phyloP scores from a whole-genome alignment of 2,113 vertebrate genomes.

The Perca fluviatilis region DNA sequence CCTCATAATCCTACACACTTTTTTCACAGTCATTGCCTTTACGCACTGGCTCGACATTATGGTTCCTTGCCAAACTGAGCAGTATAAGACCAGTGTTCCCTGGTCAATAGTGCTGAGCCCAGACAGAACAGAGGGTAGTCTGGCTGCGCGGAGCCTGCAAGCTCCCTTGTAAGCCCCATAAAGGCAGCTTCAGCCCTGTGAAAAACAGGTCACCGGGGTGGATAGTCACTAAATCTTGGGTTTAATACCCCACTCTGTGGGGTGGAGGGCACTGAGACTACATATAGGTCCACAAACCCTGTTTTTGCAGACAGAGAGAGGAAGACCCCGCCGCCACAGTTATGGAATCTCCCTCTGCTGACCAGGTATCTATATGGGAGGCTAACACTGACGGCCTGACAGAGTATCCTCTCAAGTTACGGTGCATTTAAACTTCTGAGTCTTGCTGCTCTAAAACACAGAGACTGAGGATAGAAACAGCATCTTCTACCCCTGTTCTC shows the following conservation, averaged over 20 bases:
- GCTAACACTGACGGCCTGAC: conserved; percentile 8
- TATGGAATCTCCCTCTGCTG: conserved; percentile 41
- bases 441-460: conserved; percentile 17
- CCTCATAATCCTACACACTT: background rate
- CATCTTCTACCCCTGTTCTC: conserved; percentile 39
- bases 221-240: conserved; percentile 73
- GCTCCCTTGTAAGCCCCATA: conserved; percentile 64
- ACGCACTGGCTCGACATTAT: conserved; percentile 5
- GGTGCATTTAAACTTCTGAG: conserved; percentile 36
- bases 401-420: conserved; percentile 45
- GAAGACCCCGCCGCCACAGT: conserved; percentile 34
- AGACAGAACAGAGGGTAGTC: conserved; percentile 69
- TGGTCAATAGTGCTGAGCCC: conserved; percentile 70
- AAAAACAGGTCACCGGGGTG: conserved; percentile 69
- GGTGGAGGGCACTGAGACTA: conserved; percentile 64
- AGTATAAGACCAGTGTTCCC: conserved; percentile 65
- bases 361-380: conserved; percentile 29
- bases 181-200: conserved; percentile 56
- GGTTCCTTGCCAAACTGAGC: conserved; percentile 54
- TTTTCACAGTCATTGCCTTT: conserved; percentile 10
- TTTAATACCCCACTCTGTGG: conserved; percentile 78
- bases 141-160: conserved; percentile 63
- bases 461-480: conserved; percentile 33
- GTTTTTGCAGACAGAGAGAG: conserved; percentile 39
- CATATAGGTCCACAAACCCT: conserved; percentile 59